A percentile compares a stretch with the other conserved stretches of the same genome.
Evolutionary conservation across 2,888 invertebrate species (phyloP).

Genomic region (Geophilus truncorum): DNA sequence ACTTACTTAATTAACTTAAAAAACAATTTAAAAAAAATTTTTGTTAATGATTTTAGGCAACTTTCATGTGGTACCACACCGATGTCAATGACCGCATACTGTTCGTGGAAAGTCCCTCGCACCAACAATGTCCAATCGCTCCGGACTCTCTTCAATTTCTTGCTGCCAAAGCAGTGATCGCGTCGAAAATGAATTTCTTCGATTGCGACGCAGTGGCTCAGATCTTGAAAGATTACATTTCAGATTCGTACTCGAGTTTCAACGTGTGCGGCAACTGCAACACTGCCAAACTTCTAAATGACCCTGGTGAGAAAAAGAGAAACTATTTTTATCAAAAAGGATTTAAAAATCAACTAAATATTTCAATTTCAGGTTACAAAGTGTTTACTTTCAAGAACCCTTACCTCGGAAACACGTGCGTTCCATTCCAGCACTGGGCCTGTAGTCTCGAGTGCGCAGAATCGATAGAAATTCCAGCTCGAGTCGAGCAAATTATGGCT

Average conservation of each 20-base stretch:
- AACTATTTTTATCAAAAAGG: too few relatives aligned
- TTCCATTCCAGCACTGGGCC: constrained; percentile 53
- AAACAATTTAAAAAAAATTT: too few relatives aligned
- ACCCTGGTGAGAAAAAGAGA: too few relatives aligned
- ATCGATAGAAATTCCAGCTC: constrained; percentile 50
- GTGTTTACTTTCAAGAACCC: constrained; percentile 53
- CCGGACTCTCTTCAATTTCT: constrained; percentile 46
- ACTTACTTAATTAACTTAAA: not conserved
- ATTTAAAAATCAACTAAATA: constrained; percentile 38
- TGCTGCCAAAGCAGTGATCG: constrained; percentile 48
- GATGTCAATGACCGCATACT: constrained; percentile 51
- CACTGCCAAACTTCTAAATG: constrained; percentile 43
- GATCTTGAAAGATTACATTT: constrained; percentile 49
- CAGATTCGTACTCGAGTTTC: constrained; percentile 48
- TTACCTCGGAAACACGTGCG: constrained; percentile 52
- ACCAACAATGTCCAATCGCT: not conserved
- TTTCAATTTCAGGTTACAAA: constrained; percentile 47
- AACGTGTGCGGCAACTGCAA: constrained; percentile 50
- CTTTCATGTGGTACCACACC: constrained; percentile 54
- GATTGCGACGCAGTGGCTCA: constrained; percentile 45
- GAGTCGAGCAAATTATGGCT: constrained; percentile 47
- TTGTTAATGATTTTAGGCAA: constrained; percentile 43
- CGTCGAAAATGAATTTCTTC: constrained; percentile 49
- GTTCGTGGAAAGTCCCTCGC: constrained; percentile 38
- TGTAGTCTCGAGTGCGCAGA: constrained; percentile 50